Percentiles rank a stretch among this genome's conserved stretches.
These are phyloP conservation scores for Tenthredo scrophulariae DNA, from an alignment of 2,888 invertebrate genomes.

Conservation along the genomic window DNA sequence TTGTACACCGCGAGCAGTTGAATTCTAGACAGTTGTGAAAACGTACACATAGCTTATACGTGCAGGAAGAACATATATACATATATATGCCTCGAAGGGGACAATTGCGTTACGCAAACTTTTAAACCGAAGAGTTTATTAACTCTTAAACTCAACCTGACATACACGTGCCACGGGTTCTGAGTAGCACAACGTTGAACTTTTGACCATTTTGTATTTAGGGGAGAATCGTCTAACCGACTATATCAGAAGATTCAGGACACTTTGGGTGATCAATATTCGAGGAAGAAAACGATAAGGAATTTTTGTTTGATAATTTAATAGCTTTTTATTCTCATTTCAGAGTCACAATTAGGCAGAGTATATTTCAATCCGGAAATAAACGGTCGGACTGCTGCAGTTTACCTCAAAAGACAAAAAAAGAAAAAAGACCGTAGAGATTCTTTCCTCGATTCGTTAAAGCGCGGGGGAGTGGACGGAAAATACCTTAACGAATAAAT, in stretches of 20 bases:
- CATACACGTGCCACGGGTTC: constrained; percentile 15
- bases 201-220: neutral
- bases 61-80: neutral
- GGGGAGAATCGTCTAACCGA: neutral
- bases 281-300: neutral
- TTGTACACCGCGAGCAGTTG: constrained; percentile 11
- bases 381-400: neutral
- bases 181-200: neutral
- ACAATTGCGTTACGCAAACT: constrained; percentile 38
- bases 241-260: neutral
- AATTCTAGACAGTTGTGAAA: constrained; percentile 16
- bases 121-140: constrained; percentile 48
- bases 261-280: neutral
- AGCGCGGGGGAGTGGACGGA: neutral
- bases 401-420: neutral
- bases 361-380: neutral
- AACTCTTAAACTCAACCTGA: constrained; percentile 30
- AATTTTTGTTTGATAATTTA: neutral
- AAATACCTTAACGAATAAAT: constrained; percentile 66
- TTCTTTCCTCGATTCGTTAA: constrained; percentile 8
- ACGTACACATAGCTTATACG: constrained; percentile 11
- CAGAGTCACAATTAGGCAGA: neutral
- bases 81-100: constrained; percentile 5
- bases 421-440: neutral
- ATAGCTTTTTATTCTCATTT: neutral